Evolutionary conservation across 2,113 vertebrate species (phyloP).

Genomic region (Phainopepla nitens): DNA sequence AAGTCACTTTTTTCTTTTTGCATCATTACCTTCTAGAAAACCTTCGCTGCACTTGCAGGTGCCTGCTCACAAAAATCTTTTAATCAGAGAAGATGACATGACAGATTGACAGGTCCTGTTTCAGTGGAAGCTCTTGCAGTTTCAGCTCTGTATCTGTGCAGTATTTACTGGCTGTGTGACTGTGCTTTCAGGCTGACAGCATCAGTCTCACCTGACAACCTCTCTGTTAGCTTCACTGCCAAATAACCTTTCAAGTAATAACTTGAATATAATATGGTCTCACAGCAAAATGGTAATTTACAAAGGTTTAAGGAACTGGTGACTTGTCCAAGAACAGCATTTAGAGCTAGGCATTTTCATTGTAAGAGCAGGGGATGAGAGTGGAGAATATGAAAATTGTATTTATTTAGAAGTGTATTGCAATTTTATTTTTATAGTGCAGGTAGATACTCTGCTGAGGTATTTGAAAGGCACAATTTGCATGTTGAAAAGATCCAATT

Average conservation of each 20-base stretch:
- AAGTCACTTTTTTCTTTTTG: neutral
- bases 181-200: neutral
- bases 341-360: neutral
- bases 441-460: neutral
- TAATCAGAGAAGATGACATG: neutral
- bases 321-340: neutral
- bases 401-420: neutral
- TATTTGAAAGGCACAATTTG: slow-evolving; percentile 19
- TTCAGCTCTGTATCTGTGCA: neutral
- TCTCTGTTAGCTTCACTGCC: neutral
- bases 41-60: neutral
- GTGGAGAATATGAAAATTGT: neutral
- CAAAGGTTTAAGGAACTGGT: neutral
- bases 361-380: neutral
- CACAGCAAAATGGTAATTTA: neutral
- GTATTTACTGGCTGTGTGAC: neutral
- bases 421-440: slow-evolving; percentile 33
- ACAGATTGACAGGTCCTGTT: neutral
- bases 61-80: neutral
- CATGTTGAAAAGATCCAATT: slow-evolving; percentile 39
- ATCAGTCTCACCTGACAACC: neutral
- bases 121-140: neutral
- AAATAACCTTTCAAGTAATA: neutral
- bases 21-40: neutral
- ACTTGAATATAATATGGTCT: neutral